Evolutionary conservation across 2,888 invertebrate genomes (phyloP), one percentile per base, ranked within the genome.

Genomic region (Halictus ligatus): DNA sequence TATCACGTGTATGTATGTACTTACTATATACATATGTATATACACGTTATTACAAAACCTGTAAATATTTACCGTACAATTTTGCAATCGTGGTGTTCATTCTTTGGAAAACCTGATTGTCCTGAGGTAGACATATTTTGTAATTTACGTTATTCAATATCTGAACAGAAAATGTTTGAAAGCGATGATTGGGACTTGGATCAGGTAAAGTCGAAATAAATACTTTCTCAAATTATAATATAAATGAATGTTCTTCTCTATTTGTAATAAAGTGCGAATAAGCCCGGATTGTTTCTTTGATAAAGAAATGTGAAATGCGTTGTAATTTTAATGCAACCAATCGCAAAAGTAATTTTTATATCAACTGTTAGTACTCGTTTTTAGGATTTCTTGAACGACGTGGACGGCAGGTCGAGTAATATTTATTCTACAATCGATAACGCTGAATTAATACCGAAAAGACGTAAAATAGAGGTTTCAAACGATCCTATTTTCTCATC

Each of bases 101-200:
- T 12, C n/a, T 74, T 46, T 48, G 58, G 43, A 29, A 54, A 43
- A 64, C 18, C 10, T 40, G n/a, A 72, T 60, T 29, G 15, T 35
- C 43, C 18, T 35, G 48, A 18, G 25, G 15, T 25, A 35, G 58
- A 29, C 40, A 58, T 21, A 58, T 43, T 50, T 18, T 64, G 67
- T 64, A 29, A 29, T 64, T 72, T 29, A 73, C 64, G 35, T 35
- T 35, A 15, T 21, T 50, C 13, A 25, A 50, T 58, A 76, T 25
- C 29, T 29, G 43, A 46, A 72, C 21, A 78, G 21, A 67, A 85
- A 60, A 91, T 91, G 90, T 91, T 91, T 50, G 89, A 89, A 67
- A 91, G 75, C 54, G 89, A 93, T 40, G 92, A 94, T 80, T 93
- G 93, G 89, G 89, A 92, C 81, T 85, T 93, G 40, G 93, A 93